Evolutionary conservation across 2,888 invertebrate genomes (phyloP).

Genomic region (Spodoptera picta): DNA sequence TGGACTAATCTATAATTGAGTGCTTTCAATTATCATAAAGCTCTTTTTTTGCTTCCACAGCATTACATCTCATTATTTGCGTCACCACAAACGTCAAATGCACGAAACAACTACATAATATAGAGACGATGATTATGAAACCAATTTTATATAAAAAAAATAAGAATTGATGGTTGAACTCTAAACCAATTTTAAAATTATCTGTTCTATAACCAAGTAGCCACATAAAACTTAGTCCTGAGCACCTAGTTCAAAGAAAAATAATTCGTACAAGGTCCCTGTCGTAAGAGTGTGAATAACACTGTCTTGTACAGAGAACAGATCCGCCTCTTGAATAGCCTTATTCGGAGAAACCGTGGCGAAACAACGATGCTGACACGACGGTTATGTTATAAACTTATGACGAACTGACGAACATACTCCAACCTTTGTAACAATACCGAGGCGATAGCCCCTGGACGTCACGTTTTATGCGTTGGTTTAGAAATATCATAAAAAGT

Average conservation of each 20-base stretch:
- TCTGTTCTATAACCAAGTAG: too few relatives aligned
- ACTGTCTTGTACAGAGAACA: slow-evolving; percentile 59
- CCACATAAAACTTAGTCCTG: not conserved
- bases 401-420: slow-evolving; percentile 36
- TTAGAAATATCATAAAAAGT: slow-evolving; percentile 1
- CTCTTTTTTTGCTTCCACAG: too few relatives aligned
- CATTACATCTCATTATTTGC: too few relatives aligned
- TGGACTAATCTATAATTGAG: not conserved
- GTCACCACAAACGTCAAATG: too few relatives aligned
- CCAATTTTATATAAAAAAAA: too few relatives aligned
- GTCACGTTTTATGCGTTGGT: slow-evolving; percentile 20
- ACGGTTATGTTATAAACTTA: slow-evolving; percentile 2
- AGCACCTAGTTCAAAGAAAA: slow-evolving; percentile 18
- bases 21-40: too few relatives aligned
- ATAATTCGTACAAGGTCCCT: slow-evolving; percentile 59
- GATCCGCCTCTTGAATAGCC: slow-evolving; percentile 76
- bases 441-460: slow-evolving; percentile 15
- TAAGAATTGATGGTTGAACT: too few relatives aligned
- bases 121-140: too few relatives aligned
- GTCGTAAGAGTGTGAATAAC: slow-evolving; percentile 69
- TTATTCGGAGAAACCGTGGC: slow-evolving; percentile 71
- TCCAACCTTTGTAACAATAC: slow-evolving; percentile 31
- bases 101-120: too few relatives aligned
- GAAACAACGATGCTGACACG: slow-evolving; percentile 57
- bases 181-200: too few relatives aligned